Conservation (phyloP, 2,113 vertebrate genomes). For the Eurystomus gularis region DNA sequence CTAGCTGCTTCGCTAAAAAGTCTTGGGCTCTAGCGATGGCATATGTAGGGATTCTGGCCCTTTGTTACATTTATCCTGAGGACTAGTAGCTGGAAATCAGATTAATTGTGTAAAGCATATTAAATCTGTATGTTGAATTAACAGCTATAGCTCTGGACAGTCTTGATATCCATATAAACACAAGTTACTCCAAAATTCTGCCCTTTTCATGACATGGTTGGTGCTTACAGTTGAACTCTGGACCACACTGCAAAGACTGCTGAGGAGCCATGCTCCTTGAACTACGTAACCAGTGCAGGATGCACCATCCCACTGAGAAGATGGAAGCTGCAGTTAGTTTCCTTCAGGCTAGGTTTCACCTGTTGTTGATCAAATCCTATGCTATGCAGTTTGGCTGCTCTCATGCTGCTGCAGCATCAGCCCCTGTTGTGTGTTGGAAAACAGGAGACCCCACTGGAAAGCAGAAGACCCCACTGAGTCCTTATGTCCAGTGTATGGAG, state of each 20-base stretch:
- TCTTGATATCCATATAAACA: not conserved
- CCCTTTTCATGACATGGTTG: not conserved
- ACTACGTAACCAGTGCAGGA: not conserved
- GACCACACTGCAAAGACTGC: not conserved
- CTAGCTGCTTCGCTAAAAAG: not conserved
- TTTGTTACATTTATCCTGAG: not conserved
- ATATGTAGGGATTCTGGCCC: not conserved
- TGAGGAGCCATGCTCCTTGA: rapidly evolving
- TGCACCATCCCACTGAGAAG: not conserved
- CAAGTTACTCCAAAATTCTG: not conserved
- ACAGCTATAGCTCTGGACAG: not conserved
- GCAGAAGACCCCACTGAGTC: not conserved
- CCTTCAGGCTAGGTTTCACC: not conserved
- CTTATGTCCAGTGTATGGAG: not conserved
- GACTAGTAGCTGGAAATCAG: not conserved
- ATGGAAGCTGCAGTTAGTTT: not conserved
- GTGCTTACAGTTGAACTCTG: not conserved
- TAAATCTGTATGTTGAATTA: not conserved
- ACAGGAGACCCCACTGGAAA: not conserved
- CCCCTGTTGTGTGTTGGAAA: not conserved
- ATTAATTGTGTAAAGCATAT: not conserved
- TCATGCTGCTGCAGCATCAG: not conserved
- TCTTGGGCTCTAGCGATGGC: not conserved
- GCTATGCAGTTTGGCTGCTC: not conserved
- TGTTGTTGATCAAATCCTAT: not conserved